These are phyloP conservation scores for Cromileptes altivelis DNA, from an alignment of 2,113 vertebrate genomes.

Conservation along the genomic window DNA sequence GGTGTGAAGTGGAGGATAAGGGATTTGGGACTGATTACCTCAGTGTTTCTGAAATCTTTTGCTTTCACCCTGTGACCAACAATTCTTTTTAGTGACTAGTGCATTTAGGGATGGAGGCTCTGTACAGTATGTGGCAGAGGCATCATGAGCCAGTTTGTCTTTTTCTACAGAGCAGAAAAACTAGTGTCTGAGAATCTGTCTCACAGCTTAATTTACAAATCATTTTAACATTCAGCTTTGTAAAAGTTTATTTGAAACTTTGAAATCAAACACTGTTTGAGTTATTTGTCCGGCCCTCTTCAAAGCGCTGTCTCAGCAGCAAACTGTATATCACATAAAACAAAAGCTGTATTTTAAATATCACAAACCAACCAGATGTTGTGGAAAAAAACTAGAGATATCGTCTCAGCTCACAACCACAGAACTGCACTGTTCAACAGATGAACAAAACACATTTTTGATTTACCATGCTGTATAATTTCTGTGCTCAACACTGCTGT, in stretches of 20 bases:
- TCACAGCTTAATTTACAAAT: background rate
- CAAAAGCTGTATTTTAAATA: slow-evolving; percentile 33
- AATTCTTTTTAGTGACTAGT: background rate
- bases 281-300: background rate
- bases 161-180: background rate
- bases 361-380: slow-evolving; percentile 42
- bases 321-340: slow-evolving; percentile 21
- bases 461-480: slow-evolving; percentile 4
- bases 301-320: background rate
- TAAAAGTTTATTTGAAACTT: slow-evolving; percentile 14
- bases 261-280: background rate
- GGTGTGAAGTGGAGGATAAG: slow-evolving; percentile 16
- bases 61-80: background rate
- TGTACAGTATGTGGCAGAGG: background rate
- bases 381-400: slow-evolving; percentile 25
- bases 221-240: background rate
- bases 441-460: slow-evolving; percentile 37
- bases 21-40: slow-evolving; percentile 4
- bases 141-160: slow-evolving; percentile 1
- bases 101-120: background rate
- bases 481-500: background rate
- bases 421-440: slow-evolving; percentile 35
- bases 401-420: slow-evolving; percentile 31
- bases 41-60: background rate
- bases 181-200: background rate